Evolutionary conservation across 2,888 invertebrate species (phyloP), one percentile per base, ranked within the genome.

Genomic region (Chaitophorus viminalis): DNA sequence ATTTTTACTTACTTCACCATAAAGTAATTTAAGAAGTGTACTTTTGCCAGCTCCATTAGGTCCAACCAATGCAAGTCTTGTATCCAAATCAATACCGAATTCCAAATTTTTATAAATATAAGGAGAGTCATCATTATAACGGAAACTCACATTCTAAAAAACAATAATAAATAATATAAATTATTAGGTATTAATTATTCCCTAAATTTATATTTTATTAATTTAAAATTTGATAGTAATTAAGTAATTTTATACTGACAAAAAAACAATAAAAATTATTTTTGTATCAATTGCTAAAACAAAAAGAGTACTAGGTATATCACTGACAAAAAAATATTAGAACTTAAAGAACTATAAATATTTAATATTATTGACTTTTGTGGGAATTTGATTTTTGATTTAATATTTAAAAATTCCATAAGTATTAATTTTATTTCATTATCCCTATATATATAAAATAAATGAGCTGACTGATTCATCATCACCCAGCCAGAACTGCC

Each of bases 41-140:
- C 98, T 98, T 92, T 99, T 99, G 90, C 99, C 99, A 87, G 99
- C 99, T 90, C 99, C 99, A 92, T 99, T 99, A 6, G 99, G 99
- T 0, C 97, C 99, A 0, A 99, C 99, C 81, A 99, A 93, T 25
- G 99, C 99, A 75, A 99, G 93, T 91, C 95, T 91, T 0, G 99
- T 99, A 91, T 99, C 99, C 90, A 99, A 93, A 93, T 99, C 99
- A 90, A 99, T 98, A 91, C 99, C 99, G 92, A 99, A 99, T 92
- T 99, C 99, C 88, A 99, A 92, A 92, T 99, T 96, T 92, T 96
- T 98, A 92, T 99, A 99, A 91, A 99, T 99, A 93, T 94, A 95
- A 0, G 98, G 98, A 82, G 95, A 94, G 31, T 93, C 93, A 31
- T 98, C 98, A 89, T 93, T 94, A 92, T 99, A 99, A 68, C 96